Base-by-base conservation (phyloP, 2,113 vertebrate genomes). In the Eretmochelys imbricata region DNA sequence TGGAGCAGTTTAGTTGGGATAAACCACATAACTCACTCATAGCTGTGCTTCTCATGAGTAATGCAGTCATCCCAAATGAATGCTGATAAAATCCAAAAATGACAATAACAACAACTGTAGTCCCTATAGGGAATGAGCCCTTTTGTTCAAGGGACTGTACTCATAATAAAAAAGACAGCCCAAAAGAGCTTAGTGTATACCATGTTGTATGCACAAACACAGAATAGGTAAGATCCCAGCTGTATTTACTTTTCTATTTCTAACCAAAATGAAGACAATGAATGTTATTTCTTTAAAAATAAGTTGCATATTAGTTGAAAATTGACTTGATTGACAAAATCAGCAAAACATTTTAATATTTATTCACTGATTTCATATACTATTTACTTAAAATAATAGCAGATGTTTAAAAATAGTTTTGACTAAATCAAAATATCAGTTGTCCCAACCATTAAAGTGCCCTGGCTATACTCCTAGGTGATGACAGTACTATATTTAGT, bases 401-500 rank as follows among this genome's bases (percentile, higher is more conserved):
- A 62, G 89, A 88, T 51, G 79, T 96, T 97, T 96, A 94, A 95
- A 95, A 96, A 96, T 88, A 97, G 93, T 97, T 98, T 97, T 96
- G 95, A 94, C 75, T 97, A 97, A 98, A 96, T 93, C 92, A 94
- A 96, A 96, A 95, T 94, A 97, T 97, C 86, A 93, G 91, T 97
- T 97, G 96, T 95, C 96, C 95, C 92, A 93, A 93, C 90, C 96
- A 96, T 93, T 97, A 96, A 97, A 97, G 95, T 80, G 82, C 93
- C 94, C 97, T 96, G 97, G 96, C 97, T 93, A 57, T 90, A 81
- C 93, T 97, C 84, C 91, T 95, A 89, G 93, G 97, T 96, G 97
- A 97, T 97, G 97, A 97, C 97, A 98, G 97, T 96, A 94, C 97
- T 98, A 96, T 97, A 97, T 97, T 97, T 97, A 97, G 97, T 94